Percentiles rank a stretch among this genome's conserved stretches.
Conservation (phyloP, 2,797 vertebrate species). For the Australoheros facetus region DNA sequence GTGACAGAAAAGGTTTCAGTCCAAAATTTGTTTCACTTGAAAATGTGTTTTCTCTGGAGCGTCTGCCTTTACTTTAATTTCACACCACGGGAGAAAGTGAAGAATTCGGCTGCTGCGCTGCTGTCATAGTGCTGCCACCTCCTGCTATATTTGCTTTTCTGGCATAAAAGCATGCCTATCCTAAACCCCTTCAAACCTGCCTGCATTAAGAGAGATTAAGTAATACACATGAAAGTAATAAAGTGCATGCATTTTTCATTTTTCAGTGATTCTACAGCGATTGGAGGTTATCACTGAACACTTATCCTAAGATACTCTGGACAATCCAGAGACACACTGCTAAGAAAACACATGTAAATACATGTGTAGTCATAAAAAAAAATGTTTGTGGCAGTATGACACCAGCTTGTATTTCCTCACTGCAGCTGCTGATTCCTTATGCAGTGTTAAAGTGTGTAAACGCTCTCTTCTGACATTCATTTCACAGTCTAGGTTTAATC, state of each 20-base stretch:
- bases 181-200: background rate
- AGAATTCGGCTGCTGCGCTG: background rate
- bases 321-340: background rate
- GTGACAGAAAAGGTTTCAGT: background rate
- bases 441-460: conserved; percentile 3
- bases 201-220: background rate
- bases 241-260: background rate
- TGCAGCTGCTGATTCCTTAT: background rate
- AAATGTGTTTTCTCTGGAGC: background rate
- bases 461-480: background rate
- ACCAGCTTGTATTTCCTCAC: background rate
- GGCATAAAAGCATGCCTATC: background rate
- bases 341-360: background rate
- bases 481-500: conserved; percentile 16
- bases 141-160: background rate
- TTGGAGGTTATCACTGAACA: background rate
- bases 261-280: background rate
- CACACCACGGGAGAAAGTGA: background rate
- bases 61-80: background rate
- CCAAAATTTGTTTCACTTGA: background rate
- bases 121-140: background rate
- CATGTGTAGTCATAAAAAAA: background rate
- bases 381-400: background rate
- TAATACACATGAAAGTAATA: background rate
- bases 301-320: background rate